Base-by-base conservation (phyloP, 2,797 vertebrate species). In the Gymnodraco acuticeps region DNA sequence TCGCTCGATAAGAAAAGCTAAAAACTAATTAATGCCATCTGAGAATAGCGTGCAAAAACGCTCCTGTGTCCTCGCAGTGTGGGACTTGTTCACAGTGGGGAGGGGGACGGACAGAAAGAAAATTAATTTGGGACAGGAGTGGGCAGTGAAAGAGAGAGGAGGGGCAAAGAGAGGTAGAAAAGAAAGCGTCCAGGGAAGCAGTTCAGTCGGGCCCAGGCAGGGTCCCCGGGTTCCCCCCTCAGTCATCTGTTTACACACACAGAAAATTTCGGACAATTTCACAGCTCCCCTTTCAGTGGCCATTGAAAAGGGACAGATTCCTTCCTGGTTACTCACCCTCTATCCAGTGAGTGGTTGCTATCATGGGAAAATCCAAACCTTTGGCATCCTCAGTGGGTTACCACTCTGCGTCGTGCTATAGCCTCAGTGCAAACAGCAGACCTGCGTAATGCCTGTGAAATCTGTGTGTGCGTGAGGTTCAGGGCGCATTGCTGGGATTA, bases 351-450 rank as follows among this genome's bases (percentile, higher is more conserved):
- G 86, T 65, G 83, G 88, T 91, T 88, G 90, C 83, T 87, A 85
- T 94, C 92, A 92, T 94, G 90, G 92, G 95, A 96, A 96, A 96
- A 95, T 88, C 83, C 88, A 89, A 96, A 95, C 93, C 85, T 95
- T 94, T 96, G 93, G 93, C 93, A 94, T 93, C 82, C 88, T 88
- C 92, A 86, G 90, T 92, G 88, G 90, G 84, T 70, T 78, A 92
- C 84, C 93, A 93, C 93, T 90, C 87, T 83, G 67, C 64, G 41
- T 91, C 31, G 83, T 72, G 79, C 85, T 92, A 90, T 84, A 88
- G 87, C 91, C 85, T 77, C 89, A 89, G 84, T 71, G 92, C 92
- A 94, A 95, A 91, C 85, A 91, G 81, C 53, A 89, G 94, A 87
- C 77, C 94, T 73, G 91, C 93, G 87, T 89, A 91, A 94, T 90